Evolutionary conservation across 1,140 invertebrate genomes (phyloP).

Genomic region (Pseudachorutes palmiensis): DNA sequence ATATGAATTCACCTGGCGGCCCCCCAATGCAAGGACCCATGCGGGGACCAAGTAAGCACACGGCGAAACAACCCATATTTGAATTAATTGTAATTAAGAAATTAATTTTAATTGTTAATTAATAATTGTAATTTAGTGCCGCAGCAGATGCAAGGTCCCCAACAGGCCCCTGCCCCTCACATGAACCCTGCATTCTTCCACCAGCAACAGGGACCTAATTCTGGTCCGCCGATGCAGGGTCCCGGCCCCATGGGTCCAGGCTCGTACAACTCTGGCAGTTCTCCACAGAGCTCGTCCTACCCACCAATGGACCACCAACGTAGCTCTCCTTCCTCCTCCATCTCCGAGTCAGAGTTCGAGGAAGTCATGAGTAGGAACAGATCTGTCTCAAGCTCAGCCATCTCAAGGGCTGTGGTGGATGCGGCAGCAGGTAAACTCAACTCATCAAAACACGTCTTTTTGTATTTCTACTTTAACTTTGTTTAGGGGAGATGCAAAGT

Average conservation of each 20-base stretch:
- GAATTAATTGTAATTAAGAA: not conserved
- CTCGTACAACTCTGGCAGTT: constrained; percentile 14
- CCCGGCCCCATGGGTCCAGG: constrained; percentile 55
- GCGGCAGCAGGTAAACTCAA: constrained; percentile 63
- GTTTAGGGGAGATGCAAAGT: constrained; percentile 81
- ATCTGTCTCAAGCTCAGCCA: constrained; percentile 93
- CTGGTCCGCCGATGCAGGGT: constrained; percentile 51
- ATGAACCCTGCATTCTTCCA: constrained; percentile 95
- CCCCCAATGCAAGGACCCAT: constrained; percentile 16
- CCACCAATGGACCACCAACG: constrained; percentile 49
- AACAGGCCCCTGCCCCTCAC: constrained; percentile 69
- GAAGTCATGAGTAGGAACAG: constrained; percentile 96
- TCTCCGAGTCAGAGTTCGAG: constrained; percentile 93
- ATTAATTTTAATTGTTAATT: not conserved
- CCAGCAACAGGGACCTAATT: constrained; percentile 49
- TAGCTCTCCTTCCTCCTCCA: constrained; percentile 54
- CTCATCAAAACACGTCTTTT: not conserved
- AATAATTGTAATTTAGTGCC: constrained; percentile 36
- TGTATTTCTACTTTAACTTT: not conserved
- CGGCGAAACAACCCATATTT: not conserved
- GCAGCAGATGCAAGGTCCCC: constrained; percentile 39
- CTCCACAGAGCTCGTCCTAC: constrained; percentile 13
- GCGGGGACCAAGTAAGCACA: constrained; percentile 15
- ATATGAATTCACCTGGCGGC: constrained; percentile 7
- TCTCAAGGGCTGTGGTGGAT: constrained; percentile 92